Conservation (phyloP, 1,140 invertebrate genomes). For the Bombus haemorrhoidalis region DNA sequence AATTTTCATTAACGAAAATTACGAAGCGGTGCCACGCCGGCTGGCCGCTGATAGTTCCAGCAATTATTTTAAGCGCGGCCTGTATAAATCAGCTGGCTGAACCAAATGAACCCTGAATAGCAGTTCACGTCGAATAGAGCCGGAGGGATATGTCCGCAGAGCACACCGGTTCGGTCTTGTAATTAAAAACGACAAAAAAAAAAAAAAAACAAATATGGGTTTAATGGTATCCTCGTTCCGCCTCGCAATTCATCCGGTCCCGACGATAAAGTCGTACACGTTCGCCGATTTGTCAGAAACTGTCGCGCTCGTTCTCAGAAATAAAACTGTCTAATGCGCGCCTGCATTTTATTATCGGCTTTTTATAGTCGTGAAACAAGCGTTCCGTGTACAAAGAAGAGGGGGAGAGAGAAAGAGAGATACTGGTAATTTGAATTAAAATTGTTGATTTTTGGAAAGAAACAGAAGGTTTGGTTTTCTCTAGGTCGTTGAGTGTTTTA, state of each 20-base stretch:
- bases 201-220: neutral
- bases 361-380: too few relatives aligned
- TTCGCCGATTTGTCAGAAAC: neutral
- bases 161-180: conserved; percentile 44
- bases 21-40: conserved; percentile 48
- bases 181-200: conserved; percentile 68
- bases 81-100: conserved; percentile 69
- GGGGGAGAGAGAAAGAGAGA: too few relatives aligned
- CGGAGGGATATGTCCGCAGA: conserved; percentile 22
- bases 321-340: conserved; percentile 1
- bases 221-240: conserved; percentile 24
- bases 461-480: neutral
- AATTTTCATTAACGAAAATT: conserved; percentile 76
- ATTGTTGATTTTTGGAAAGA: neutral
- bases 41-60: conserved; percentile 54
- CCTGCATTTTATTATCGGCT: neutral
- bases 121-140: conserved; percentile 37
- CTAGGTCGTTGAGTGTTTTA: neutral
- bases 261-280: conserved; percentile 26
- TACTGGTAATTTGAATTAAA: too few relatives aligned
- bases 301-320: neutral
- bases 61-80: conserved; percentile 69
- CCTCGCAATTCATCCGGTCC: conserved; percentile 11
- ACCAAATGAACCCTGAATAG: conserved; percentile 70
- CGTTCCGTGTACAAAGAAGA: too few relatives aligned